Conservation (phyloP, 2,888 invertebrate species). For the Caenorhabditis afra region DNA sequence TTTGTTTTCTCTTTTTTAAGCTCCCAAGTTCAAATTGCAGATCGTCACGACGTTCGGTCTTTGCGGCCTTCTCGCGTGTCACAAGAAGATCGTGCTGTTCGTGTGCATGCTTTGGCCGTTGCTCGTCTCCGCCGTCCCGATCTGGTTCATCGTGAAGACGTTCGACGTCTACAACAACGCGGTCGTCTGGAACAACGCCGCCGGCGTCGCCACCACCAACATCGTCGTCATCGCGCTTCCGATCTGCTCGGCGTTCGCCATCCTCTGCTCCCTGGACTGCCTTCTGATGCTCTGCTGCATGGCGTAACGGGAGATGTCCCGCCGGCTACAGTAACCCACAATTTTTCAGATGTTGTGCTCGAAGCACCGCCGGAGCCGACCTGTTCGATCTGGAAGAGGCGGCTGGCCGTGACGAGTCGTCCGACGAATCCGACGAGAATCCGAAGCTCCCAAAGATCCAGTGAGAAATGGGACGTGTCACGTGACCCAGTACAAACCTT, state of each 20-base stretch:
- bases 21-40: background rate
- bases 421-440: background rate
- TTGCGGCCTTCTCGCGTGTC: background rate
- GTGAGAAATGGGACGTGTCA: no score
- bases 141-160: constrained; percentile 7
- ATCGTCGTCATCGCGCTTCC: background rate
- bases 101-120: background rate
- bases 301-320: background rate
- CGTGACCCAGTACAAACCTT: no score
- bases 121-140: background rate
- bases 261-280: constrained; percentile 6
- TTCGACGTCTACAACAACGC: background rate
- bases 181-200: background rate
- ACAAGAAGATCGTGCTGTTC: background rate
- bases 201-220: background rate
- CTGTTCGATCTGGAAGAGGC: background rate
- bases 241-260: background rate
- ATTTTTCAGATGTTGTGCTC: constrained; percentile 1
- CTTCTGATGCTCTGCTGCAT: background rate
- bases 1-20: background rate
- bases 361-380: background rate
- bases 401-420: background rate
- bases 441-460: no score
- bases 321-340: background rate
- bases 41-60: background rate